Evolutionary conservation across 1,140 invertebrate species (phyloP).

Genomic region (Aphis craccivora): DNA sequence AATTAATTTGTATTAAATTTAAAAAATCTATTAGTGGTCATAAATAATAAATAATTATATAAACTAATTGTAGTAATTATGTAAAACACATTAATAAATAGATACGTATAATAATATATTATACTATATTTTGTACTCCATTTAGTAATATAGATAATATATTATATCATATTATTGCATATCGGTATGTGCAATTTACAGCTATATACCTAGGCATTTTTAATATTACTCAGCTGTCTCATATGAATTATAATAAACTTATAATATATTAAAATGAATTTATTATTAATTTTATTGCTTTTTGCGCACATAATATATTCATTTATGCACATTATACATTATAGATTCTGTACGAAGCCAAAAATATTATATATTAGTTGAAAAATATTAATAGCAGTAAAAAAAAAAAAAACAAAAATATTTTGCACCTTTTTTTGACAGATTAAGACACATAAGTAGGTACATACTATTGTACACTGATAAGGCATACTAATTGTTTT

Average conservation of each 20-base stretch:
- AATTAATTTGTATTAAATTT: background rate
- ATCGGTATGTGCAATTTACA: background rate
- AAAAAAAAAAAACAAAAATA: background rate
- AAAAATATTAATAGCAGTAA: background rate
- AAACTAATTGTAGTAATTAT: background rate
- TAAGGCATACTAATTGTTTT: background rate
- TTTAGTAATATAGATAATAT: background rate
- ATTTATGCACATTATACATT: constrained; percentile 5
- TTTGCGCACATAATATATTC: background rate
- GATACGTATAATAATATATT: background rate
- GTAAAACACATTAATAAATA: background rate
- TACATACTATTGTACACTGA: background rate
- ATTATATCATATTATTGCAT: background rate
- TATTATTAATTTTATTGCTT: constrained; percentile 19
- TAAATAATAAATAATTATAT: background rate
- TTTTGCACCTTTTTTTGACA: background rate
- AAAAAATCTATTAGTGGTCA: background rate
- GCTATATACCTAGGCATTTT: background rate
- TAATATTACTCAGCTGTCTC: background rate
- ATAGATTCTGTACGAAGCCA: background rate
- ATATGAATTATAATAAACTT: background rate
- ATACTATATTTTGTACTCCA: background rate
- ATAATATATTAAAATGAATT: constrained; percentile 13
- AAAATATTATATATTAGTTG: background rate
- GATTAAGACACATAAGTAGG: background rate